phyloP scores from a whole-genome alignment of 1,140 invertebrate genomes.

The Bombus waltoni region DNA sequence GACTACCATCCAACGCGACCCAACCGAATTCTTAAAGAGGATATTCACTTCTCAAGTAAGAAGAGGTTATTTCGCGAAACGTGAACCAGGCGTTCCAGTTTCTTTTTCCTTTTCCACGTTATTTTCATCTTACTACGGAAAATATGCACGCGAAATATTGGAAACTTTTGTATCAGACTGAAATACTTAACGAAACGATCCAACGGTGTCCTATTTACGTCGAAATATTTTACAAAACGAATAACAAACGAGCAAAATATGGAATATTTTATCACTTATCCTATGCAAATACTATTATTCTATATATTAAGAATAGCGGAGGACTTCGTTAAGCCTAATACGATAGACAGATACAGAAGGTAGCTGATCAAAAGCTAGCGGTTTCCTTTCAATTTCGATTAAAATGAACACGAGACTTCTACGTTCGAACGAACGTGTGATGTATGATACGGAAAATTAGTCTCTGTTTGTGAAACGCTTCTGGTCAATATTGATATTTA shows the following conservation, averaged over 20 bases:
- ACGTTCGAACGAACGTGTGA: neutral
- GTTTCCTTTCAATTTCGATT: neutral
- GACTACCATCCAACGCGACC: slow-evolving; percentile 22
- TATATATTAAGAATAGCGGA: too few species aligned
- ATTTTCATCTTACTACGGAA: neutral
- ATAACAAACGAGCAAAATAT: neutral
- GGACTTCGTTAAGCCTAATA: too few species aligned
- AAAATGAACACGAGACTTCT: too few species aligned
- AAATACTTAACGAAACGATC: too few species aligned
- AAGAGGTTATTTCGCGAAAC: neutral
- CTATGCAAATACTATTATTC: too few species aligned
- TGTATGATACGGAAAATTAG: neutral
- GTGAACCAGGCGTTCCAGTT: neutral
- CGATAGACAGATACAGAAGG: neutral
- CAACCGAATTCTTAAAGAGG: slow-evolving; percentile 62
- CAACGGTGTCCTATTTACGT: too few species aligned
- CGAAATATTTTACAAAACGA: too few species aligned
- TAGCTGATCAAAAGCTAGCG: neutral
- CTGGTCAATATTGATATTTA: neutral
- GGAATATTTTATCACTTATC: neutral
- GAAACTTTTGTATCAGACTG: neutral
- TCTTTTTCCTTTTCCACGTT: neutral
- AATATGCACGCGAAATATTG: neutral
- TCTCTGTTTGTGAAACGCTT: neutral
- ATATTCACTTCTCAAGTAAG: slow-evolving; percentile 29